Evolutionary conservation across 2,113 vertebrate species (phyloP).

Genomic region (Carettochelys insculpta): DNA sequence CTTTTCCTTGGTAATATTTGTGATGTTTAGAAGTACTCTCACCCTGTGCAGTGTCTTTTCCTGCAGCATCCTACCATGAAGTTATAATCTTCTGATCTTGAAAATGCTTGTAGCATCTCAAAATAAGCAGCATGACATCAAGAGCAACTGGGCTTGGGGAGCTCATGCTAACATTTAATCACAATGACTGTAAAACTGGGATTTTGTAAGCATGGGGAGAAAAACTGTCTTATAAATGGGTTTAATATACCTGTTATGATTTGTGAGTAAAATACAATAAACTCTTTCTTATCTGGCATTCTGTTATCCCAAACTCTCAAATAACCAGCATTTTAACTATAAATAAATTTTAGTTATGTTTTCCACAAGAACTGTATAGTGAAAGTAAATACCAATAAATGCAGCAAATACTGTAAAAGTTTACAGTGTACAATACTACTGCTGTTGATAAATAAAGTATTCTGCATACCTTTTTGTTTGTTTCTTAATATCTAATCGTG

Average conservation of each 20-base stretch:
- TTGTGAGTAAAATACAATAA: background rate
- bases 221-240: background rate
- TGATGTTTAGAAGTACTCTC: background rate
- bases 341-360: too few relatives aligned
- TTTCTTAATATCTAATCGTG: too few relatives aligned
- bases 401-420: too few relatives aligned
- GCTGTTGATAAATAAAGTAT: too few relatives aligned
- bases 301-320: too few relatives aligned
- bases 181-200: background rate
- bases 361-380: too few relatives aligned
- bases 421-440: too few relatives aligned
- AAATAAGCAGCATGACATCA: background rate
- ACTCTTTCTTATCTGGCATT: too few relatives aligned
- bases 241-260: constrained; percentile 9
- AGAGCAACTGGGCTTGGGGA: background rate
- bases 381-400: too few relatives aligned
- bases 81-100: background rate
- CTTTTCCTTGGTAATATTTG: background rate
- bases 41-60: background rate
- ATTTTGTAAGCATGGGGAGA: background rate
- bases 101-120: background rate
- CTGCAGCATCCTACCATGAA: background rate
- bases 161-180: background rate
- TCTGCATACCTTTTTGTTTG: too few relatives aligned
- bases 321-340: too few relatives aligned